Conservation (phyloP, 1,140 invertebrate genomes). For the Drosophila subpulchrella region DNA sequence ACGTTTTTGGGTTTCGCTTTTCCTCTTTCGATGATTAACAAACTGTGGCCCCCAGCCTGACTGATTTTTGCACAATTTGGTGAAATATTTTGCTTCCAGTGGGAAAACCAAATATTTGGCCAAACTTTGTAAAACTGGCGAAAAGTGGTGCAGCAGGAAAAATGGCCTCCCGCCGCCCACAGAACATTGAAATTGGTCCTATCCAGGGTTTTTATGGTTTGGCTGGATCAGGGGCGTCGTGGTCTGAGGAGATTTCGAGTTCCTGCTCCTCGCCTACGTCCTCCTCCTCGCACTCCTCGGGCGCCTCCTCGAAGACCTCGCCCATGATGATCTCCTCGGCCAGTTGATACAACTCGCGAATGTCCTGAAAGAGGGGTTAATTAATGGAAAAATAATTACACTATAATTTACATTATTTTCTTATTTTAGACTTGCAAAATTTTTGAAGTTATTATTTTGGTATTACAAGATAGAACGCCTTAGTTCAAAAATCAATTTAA, state of each 20-base stretch:
- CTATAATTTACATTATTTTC: too few relatives aligned
- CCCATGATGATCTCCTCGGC: slow-evolving; percentile 81
- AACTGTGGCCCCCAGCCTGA: neutral
- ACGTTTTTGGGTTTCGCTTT: slow-evolving; percentile 20
- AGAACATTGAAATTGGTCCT: neutral
- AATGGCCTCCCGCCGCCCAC: neutral
- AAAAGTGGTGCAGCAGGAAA: neutral
- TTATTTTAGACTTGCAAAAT: too few relatives aligned
- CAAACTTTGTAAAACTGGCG: slow-evolving; percentile 27
- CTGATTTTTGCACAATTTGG: slow-evolving; percentile 33
- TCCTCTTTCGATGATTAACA: neutral
- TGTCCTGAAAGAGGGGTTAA: slow-evolving; percentile 42
- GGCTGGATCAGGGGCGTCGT: neutral
- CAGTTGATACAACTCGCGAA: slow-evolving; percentile 75
- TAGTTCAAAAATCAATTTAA: too few relatives aligned
- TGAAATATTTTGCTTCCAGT: slow-evolving; percentile 34
- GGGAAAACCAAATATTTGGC: slow-evolving; percentile 31
- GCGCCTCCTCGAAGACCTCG: slow-evolving; percentile 52
- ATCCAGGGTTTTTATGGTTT: neutral
- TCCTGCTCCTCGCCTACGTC: slow-evolving; percentile 27
- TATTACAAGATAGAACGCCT: too few relatives aligned
- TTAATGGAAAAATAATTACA: neutral
- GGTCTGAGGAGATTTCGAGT: slow-evolving; percentile 12
- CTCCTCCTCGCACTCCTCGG: slow-evolving; percentile 45
- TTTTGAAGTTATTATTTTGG: too few relatives aligned